Evolutionary conservation across 2,888 invertebrate genomes (phyloP).

Genomic region (Clunio marinus): DNA sequence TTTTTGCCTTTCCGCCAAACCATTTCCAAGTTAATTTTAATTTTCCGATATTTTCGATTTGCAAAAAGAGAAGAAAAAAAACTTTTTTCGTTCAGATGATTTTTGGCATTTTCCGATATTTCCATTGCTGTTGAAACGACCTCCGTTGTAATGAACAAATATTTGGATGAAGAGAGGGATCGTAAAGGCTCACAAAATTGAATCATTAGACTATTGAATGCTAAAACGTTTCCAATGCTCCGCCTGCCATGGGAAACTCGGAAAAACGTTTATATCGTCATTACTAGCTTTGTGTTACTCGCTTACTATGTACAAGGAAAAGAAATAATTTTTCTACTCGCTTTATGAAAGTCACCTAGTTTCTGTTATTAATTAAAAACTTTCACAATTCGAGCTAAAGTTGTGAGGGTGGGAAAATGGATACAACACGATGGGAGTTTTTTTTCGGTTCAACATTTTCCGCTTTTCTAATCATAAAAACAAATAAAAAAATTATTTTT

Average conservation of each 20-base stretch:
- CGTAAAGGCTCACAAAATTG: background rate
- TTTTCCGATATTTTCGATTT: slow-evolving; percentile 26
- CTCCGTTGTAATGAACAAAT: background rate
- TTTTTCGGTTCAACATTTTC: too few relatives aligned
- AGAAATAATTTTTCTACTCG: background rate
- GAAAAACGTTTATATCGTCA: background rate
- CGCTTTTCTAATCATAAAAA: too few relatives aligned
- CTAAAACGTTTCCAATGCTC: background rate
- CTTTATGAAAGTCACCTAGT: background rate
- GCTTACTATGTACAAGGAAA: background rate
- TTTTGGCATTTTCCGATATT: slow-evolving; percentile 24
- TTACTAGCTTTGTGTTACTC: background rate
- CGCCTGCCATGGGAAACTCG: background rate
- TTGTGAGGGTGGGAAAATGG: too few relatives aligned
- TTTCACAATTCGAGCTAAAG: too few relatives aligned
- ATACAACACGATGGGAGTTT: too few relatives aligned
- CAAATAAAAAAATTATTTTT: background rate
- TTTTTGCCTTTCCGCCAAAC: background rate
- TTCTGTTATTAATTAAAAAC: slow-evolving; percentile 17
- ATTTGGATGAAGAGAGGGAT: background rate
- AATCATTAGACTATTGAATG: background rate
- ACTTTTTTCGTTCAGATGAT: slow-evolving; percentile 22
- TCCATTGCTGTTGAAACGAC: too few relatives aligned
- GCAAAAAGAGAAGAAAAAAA: background rate
- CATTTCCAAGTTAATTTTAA: slow-evolving; percentile 37